Evolutionary conservation across 2,113 vertebrate genomes (phyloP).

Genomic region (Garra rufa): DNA sequence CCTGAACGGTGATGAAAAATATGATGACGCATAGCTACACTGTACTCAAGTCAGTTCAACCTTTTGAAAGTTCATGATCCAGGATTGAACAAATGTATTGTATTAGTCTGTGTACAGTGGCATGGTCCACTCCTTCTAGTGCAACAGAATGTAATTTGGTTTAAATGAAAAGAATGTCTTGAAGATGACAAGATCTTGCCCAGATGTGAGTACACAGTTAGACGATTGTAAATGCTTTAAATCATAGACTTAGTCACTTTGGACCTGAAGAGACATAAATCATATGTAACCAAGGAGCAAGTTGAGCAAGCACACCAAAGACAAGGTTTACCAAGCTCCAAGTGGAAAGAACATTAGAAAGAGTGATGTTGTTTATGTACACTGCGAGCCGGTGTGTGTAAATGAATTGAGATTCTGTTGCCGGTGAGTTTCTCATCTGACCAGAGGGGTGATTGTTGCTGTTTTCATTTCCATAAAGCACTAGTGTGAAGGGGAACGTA

Average conservation of each 20-base stretch:
- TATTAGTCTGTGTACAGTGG: slow-evolving; percentile 15
- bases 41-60: not conserved
- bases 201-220: slow-evolving; percentile 34
- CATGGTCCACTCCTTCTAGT: not conserved
- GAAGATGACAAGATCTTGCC: slow-evolving; percentile 29
- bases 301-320: slow-evolving; percentile 35
- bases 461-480: slow-evolving; percentile 65
- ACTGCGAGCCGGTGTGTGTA: slow-evolving; percentile 41
- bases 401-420: slow-evolving; percentile 46
- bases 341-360: slow-evolving; percentile 50
- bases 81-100: not conserved
- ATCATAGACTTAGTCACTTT: slow-evolving; percentile 38
- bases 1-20: not conserved
- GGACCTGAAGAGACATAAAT: slow-evolving; percentile 32
- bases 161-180: slow-evolving; percentile 16
- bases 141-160: not conserved
- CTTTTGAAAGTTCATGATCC: not conserved
- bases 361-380: slow-evolving; percentile 55
- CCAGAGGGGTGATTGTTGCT: slow-evolving; percentile 41
- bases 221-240: slow-evolving; percentile 36
- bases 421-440: slow-evolving; percentile 34
- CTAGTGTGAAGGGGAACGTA: slow-evolving; percentile 45
- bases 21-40: not conserved
- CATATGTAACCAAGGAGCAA: slow-evolving; percentile 16
- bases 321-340: slow-evolving; percentile 39